Evolutionary conservation across 2,888 invertebrate genomes (phyloP).

Genomic region (Drosophila longiperda): DNA sequence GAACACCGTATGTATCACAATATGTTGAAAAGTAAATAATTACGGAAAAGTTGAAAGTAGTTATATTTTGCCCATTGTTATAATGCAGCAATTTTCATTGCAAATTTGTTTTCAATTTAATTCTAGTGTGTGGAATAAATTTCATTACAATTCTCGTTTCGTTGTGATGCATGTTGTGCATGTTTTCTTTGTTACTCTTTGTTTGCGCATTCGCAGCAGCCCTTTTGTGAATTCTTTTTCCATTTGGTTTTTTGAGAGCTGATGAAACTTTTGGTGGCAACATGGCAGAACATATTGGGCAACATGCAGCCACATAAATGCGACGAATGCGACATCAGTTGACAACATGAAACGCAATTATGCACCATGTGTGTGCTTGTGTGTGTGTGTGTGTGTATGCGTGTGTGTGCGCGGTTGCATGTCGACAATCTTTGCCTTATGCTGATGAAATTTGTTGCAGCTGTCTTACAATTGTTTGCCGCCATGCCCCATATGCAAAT

Average conservation of each 20-base stretch:
- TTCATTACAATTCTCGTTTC: conserved; percentile 33
- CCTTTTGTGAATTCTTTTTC: background rate
- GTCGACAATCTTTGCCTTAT: conserved; percentile 36
- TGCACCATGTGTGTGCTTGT: conserved; percentile 60
- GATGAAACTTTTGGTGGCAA: conserved; percentile 26
- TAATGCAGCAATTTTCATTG: conserved; percentile 6
- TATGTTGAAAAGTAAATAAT: background rate
- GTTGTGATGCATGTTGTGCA: conserved; percentile 38
- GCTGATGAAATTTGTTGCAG: conserved; percentile 50
- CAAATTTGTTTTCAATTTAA: conserved; percentile 49
- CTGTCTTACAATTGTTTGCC: conserved; percentile 26
- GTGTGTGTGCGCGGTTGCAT: conserved; percentile 33
- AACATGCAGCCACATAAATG: conserved; percentile 57
- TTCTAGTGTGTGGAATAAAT: conserved; percentile 31
- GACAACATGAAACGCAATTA: conserved; percentile 75
- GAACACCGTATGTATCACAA: background rate
- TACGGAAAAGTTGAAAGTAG: background rate
- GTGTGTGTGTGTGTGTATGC: conserved; percentile 41
- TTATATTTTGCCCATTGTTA: background rate
- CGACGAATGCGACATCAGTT: conserved; percentile 53
- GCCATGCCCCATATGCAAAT: conserved; percentile 28
- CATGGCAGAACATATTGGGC: conserved; percentile 62
- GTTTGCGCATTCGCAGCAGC: conserved; percentile 31
- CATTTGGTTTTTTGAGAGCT: background rate
- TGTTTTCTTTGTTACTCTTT: conserved; percentile 36